Conservation (phyloP, 2,113 vertebrate species). For the Cebus imitator region DNA sequence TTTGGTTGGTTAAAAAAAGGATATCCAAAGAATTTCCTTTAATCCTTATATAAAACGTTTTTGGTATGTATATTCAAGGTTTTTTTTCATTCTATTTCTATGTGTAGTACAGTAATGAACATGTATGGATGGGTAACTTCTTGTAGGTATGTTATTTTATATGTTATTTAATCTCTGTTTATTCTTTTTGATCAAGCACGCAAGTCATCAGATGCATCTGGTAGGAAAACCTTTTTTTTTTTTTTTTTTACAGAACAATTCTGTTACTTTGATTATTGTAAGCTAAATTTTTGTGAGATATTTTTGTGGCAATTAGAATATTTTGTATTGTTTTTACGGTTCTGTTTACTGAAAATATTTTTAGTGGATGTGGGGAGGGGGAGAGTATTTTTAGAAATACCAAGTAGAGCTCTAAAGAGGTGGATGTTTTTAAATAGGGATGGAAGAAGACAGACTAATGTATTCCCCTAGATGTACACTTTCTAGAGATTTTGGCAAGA, state of each 20-base stretch:
- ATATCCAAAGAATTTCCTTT: not conserved
- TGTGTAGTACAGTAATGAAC: constrained; percentile 38
- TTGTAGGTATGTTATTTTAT: constrained; percentile 45
- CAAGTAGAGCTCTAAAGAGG: constrained; percentile 11
- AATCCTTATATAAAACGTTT: constrained; percentile 7
- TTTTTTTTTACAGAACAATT: constrained; percentile 67
- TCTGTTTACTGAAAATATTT: constrained; percentile 18
- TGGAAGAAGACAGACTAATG: not conserved
- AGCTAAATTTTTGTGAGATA: constrained; percentile 41
- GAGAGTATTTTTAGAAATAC: constrained; percentile 8
- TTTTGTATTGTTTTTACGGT: not conserved
- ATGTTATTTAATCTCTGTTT: constrained; percentile 68
- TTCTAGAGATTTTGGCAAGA: not conserved
- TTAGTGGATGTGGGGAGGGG: not conserved
- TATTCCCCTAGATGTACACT: not conserved
- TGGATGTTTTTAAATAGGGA: not conserved
- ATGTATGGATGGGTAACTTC: not conserved
- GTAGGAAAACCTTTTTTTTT: constrained; percentile 60
- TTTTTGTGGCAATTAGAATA: constrained; percentile 40
- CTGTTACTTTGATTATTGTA: constrained; percentile 58
- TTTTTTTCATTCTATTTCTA: constrained; percentile 28
- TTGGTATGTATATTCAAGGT: not conserved
- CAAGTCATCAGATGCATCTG: constrained; percentile 74
- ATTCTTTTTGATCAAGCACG: constrained; percentile 70
- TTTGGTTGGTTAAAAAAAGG: not conserved